phyloP scores from a whole-genome alignment of 1,140 invertebrate species.

The Drosophila fuyamai region DNA sequence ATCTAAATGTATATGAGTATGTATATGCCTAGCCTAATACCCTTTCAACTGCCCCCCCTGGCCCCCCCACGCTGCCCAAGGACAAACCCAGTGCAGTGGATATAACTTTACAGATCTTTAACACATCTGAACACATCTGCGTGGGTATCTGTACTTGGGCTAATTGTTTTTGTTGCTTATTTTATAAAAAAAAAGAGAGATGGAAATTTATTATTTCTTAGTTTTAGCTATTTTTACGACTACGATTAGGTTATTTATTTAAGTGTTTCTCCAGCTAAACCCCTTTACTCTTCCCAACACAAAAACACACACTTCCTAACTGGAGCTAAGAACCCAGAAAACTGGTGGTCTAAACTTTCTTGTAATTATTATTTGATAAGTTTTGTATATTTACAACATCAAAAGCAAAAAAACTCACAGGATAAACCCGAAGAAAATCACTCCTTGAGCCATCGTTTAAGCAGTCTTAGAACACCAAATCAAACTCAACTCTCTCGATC shows the following conservation, averaged over 20 bases:
- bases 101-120: not conserved
- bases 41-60: conserved; percentile 47
- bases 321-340: conserved; percentile 29
- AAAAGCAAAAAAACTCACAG: conserved; percentile 35
- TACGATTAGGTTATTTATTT: conserved; percentile 75
- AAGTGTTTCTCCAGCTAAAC: conserved; percentile 62
- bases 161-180: conserved; percentile 83
- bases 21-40: conserved; percentile 69
- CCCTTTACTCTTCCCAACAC: conserved; percentile 24
- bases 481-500: conserved; percentile 25
- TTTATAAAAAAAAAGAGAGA: conserved; percentile 67
- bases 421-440: conserved; percentile 18
- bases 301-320: conserved; percentile 53
- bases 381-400: conserved; percentile 61
- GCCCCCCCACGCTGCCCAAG: conserved; percentile 12
- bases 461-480: conserved; percentile 41
- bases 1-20: conserved; percentile 33
- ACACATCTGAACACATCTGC: conserved; percentile 9
- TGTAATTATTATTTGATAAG: conserved; percentile 77
- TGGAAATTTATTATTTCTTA: conserved; percentile 71
- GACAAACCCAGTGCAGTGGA: conserved; percentile 11
- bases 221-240: conserved; percentile 58
- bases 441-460: conserved; percentile 30
- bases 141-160: conserved; percentile 27
- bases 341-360: conserved; percentile 60